phyloP scores from a whole-genome alignment of 2,113 vertebrate genomes.

The Mormyrus iriodes region DNA sequence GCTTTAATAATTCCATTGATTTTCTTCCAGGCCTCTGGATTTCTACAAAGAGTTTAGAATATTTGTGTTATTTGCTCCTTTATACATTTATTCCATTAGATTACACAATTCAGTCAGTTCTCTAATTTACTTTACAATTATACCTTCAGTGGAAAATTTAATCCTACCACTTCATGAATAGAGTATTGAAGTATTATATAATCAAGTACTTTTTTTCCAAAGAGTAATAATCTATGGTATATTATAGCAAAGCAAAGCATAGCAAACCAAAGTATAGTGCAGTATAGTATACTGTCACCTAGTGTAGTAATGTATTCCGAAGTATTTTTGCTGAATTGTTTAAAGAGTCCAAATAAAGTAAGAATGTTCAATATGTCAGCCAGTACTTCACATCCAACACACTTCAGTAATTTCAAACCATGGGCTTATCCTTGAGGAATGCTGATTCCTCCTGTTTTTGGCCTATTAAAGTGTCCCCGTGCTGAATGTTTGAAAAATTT shows the following conservation, averaged over 20 bases:
- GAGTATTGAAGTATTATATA: not conserved
- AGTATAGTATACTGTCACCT: not conserved
- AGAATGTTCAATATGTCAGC: not conserved
- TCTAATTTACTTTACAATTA: not conserved
- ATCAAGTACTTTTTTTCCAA: not conserved
- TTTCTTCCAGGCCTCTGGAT: constrained; percentile 1
- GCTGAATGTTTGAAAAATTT: not conserved
- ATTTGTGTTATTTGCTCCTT: not conserved
- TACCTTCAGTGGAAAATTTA: not conserved
- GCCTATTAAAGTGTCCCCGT: not conserved
- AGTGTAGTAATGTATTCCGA: not conserved
- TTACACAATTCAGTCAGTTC: not conserved
- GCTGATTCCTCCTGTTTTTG: not conserved
- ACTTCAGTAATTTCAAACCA: not conserved
- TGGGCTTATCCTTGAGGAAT: not conserved
- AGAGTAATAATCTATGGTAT: not conserved
- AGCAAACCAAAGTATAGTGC: not conserved
- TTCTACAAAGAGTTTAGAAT: not conserved
- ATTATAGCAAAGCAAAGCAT: not conserved
- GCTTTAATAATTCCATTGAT: not conserved
- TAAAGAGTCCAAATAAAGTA: not conserved
- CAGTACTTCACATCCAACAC: not conserved
- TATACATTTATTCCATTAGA: not conserved
- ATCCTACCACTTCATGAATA: not conserved
- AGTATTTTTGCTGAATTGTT: not conserved